These are phyloP conservation scores for Drosophila murphyi DNA, from an alignment of 1,140 invertebrate species.

Conservation along the genomic window DNA sequence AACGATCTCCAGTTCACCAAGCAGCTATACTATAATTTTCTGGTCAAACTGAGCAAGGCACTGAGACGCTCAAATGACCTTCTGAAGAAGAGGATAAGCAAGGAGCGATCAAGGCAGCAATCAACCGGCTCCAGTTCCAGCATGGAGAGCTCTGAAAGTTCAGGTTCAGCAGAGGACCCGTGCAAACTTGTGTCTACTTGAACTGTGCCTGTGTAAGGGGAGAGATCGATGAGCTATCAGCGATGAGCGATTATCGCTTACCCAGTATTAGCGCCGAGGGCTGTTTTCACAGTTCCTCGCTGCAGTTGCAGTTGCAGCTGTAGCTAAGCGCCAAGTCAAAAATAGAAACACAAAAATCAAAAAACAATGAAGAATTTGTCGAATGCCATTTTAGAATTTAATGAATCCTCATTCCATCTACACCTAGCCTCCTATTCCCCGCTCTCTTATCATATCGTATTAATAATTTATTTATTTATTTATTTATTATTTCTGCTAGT, in stretches of 20 bases:
- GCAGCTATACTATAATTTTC: conserved; percentile 60
- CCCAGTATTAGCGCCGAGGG: conserved; percentile 44
- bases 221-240: neutral
- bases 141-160: conserved; percentile 33
- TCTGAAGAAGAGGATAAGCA: conserved; percentile 38
- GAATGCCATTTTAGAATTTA: conserved; percentile 74
- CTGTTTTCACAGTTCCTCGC: conserved; percentile 28
- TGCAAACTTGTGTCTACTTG: neutral
- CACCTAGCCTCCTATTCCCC: neutral
- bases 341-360: conserved; percentile 9
- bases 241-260: neutral
- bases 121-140: neutral
- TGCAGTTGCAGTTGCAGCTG: conserved; percentile 2
- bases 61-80: conserved; percentile 10
- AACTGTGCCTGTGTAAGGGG: conserved; percentile 4
- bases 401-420: conserved; percentile 4
- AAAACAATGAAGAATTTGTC: conserved; percentile 63
- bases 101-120: conserved; percentile 20
- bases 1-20: conserved; percentile 69
- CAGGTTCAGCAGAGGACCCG: no score
- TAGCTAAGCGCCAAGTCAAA: conserved; percentile 19
- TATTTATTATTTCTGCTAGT: conserved; percentile 22
- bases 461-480: conserved; percentile 36
- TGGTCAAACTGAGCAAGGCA: conserved; percentile 57
- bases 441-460: conserved; percentile 7